phyloP scores from a whole-genome alignment of 2,888 invertebrate genomes.

The Cantharis rufa region DNA sequence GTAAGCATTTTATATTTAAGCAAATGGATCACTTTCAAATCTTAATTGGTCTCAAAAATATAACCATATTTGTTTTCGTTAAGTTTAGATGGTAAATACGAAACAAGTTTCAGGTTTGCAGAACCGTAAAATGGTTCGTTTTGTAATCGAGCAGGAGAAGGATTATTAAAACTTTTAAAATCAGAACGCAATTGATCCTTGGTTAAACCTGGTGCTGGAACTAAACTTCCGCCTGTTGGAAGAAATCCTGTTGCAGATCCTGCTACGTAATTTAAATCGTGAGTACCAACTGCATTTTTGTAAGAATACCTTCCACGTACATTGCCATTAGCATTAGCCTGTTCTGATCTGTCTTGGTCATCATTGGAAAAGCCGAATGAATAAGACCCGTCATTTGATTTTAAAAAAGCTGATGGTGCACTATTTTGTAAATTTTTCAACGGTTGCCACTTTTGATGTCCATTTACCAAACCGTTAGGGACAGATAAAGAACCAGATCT shows the following conservation, averaged over 20 bases:
- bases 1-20: not conserved
- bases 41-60: not conserved
- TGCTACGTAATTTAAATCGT: conserved; percentile 39
- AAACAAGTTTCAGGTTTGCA: not conserved
- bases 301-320: conserved; percentile 42
- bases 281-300: conserved; percentile 34
- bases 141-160: not conserved
- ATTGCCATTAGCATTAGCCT: conserved; percentile 39
- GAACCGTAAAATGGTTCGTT: not conserved
- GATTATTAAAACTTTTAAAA: not conserved
- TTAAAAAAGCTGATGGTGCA: not conserved
- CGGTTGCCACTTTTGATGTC: not conserved
- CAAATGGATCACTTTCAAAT: not conserved
- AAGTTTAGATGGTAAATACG: not conserved
- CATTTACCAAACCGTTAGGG: conserved; percentile 24
- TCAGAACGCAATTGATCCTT: conserved; percentile 22
- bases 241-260: conserved; percentile 41
- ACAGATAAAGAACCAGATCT: conserved; percentile 37
- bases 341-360: conserved; percentile 39
- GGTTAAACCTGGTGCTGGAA: conserved; percentile 34
- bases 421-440: not conserved
- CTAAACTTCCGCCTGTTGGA: conserved; percentile 50
- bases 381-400: conserved; percentile 41
- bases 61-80: not conserved
- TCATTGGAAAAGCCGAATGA: conserved; percentile 37